Percentiles rank a stretch among this genome's conserved stretches.
phyloP scores from a whole-genome alignment of 1,140 invertebrate species.

The Drosophila bipectinata region DNA sequence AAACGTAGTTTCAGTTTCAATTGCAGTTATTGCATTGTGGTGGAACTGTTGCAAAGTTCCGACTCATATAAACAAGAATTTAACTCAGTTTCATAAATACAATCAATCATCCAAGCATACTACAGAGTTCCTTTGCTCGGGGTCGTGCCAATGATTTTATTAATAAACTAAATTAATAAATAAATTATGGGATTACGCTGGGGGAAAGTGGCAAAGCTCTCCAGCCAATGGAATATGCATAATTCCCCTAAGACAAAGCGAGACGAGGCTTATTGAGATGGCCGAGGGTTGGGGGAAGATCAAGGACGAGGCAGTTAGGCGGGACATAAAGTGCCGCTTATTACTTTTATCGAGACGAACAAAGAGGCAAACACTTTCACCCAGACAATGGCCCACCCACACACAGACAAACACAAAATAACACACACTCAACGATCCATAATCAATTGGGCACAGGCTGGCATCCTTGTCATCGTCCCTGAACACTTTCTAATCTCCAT shows the following conservation, averaged over 20 bases:
- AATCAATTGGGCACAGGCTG: slow-evolving; percentile 69
- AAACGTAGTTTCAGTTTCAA: slow-evolving; percentile 12
- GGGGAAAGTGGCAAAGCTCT: not conserved
- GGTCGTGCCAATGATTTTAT: slow-evolving; percentile 26
- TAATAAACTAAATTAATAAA: slow-evolving; percentile 78
- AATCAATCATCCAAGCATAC: not conserved
- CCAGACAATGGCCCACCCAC: slow-evolving; percentile 12
- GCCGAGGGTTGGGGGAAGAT: slow-evolving; percentile 15
- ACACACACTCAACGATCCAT: slow-evolving; percentile 61
- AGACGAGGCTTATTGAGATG: slow-evolving; percentile 55
- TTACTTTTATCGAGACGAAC: slow-evolving; percentile 70
- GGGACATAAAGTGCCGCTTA: slow-evolving; percentile 68
- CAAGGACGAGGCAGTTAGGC: slow-evolving; percentile 7
- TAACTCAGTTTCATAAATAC: not conserved
- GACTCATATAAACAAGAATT: not conserved
- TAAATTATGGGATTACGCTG: slow-evolving; percentile 58
- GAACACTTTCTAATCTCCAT: slow-evolving; percentile 83
- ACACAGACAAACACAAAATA: slow-evolving; percentile 16
- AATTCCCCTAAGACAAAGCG: slow-evolving; percentile 75
- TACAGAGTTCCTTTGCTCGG: not conserved
- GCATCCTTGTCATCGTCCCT: slow-evolving; percentile 44
- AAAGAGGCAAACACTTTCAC: slow-evolving; percentile 51
- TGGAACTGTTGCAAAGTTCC: not conserved
- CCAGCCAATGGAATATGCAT: slow-evolving; percentile 60
- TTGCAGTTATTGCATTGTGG: slow-evolving; percentile 2